Evolutionary conservation across 2,797 vertebrate species (phyloP), one percentile per base, ranked within the genome.

Genomic region (Phoeniculus purpureus): DNA sequence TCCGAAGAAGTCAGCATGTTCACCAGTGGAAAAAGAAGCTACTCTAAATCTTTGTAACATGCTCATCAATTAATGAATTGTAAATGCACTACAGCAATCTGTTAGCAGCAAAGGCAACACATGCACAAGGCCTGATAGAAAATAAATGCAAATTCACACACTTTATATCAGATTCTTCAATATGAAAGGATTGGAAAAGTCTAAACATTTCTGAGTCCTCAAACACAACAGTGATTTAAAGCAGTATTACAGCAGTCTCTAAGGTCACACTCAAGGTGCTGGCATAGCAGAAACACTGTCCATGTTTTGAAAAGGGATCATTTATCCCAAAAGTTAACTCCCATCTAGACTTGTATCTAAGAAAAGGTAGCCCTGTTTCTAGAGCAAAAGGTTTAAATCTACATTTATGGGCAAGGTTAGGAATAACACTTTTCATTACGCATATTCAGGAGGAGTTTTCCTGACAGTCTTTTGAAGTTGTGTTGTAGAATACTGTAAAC

Each of bases 381-480:
- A 61, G 62, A 92, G 76, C 26, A 83, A 87, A 58, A 85, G 70
- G 20, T 85, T 89, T 92, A 92, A 93, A 87, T 77, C 66, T 80
- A 94, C 59, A 0, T 94, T 93, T 94, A 93, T 19, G 37, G 76
- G 73, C 32, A 92, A 89, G 60, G 76, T 72, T 73, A 91, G 66
- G 58, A 94, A 89, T 91, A 95, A 94, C 91, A 74, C 75, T 87
- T 70, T 76, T 96, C 81, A 94, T 81, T 88, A 75, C 52, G 59
- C 52, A 73, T 56, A 85, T 84, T 88, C 76, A 95, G 89, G 55
- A 86, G 74, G 85, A 73, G 48, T 87, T 83, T 92, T 85, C 91
- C 50, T 59, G 68, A 93, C 66, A 0, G 0, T 65, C 87, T 87
- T 95, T 87, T 89, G 87, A 93, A 93, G 91, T 32, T 61, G 61